These are phyloP conservation scores for Brevipalpus yothersi DNA, from an alignment of 1,140 invertebrate species.

Conservation along the genomic window DNA sequence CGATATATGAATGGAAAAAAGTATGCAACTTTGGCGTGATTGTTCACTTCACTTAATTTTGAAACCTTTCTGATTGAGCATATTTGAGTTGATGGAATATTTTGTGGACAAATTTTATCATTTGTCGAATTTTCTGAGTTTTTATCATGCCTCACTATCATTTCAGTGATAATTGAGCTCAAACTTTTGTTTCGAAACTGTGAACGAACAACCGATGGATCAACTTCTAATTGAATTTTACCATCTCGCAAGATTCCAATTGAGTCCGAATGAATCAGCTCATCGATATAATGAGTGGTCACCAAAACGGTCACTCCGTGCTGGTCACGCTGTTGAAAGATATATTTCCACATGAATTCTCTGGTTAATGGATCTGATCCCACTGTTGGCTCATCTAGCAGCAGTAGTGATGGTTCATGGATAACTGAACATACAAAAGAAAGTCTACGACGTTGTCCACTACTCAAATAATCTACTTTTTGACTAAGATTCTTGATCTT, in stretches of 20 bases:
- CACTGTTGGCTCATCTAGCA: constrained; percentile 23
- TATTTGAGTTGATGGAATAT: too few species aligned
- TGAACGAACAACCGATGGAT: background rate
- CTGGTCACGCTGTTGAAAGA: constrained; percentile 28
- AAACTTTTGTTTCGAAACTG: too few species aligned
- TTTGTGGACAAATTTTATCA: too few species aligned
- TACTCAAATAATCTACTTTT: constrained; percentile 17
- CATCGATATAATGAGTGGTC: background rate
- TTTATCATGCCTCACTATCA: too few species aligned
- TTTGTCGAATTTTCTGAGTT: too few species aligned
- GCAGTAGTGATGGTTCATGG: constrained; percentile 42
- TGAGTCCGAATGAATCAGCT: background rate
- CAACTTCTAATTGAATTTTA: background rate
- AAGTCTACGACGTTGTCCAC: constrained; percentile 69
- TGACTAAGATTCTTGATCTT: constrained; percentile 40
- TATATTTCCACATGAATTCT: background rate
- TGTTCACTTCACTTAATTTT: too few species aligned
- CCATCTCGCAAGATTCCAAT: background rate
- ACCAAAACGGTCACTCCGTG: constrained; percentile 28
- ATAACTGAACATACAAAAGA: constrained; percentile 75
- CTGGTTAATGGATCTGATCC: background rate
- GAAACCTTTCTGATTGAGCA: too few species aligned
- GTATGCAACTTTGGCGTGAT: too few species aligned
- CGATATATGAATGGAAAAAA: too few species aligned
- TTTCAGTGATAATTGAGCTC: too few species aligned